Conservation (phyloP, 92 coral and sea anemone species). For the Paramuricea clavata region DNA sequence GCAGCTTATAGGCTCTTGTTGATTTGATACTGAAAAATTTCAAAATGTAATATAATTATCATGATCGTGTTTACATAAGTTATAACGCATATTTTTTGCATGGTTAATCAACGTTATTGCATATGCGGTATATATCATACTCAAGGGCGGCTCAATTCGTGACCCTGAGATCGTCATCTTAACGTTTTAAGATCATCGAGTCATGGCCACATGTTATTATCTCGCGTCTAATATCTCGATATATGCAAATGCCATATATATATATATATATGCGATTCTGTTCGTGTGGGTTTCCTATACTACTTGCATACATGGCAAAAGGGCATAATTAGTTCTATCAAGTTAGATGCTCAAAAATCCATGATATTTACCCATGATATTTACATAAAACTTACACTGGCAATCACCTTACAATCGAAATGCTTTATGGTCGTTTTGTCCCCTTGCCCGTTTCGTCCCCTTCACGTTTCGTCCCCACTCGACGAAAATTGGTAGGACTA, state of each 20-base stretch:
- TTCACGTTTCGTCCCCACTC: too few species aligned
- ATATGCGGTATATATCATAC: background rate
- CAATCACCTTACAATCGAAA: too few species aligned
- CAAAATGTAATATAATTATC: conserved; percentile 25
- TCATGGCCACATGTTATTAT: background rate
- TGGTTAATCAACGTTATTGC: background rate
- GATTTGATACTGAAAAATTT: background rate
- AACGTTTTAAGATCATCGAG: background rate
- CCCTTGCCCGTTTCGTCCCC: too few species aligned
- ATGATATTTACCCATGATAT: too few species aligned
- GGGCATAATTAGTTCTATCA: too few species aligned
- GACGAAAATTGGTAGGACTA: too few species aligned
- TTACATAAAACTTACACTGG: too few species aligned
- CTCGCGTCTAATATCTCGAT: background rate
- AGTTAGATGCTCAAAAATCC: too few species aligned
- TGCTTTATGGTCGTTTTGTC: too few species aligned
- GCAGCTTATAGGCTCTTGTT: background rate
- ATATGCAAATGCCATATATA: too few species aligned
- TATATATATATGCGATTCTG: background rate
- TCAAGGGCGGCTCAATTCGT: background rate
- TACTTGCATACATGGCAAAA: too few species aligned
- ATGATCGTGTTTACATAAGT: conserved; percentile 13
- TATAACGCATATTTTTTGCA: background rate
- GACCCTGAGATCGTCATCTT: background rate
- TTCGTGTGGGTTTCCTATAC: background rate